Conservation (phyloP, 2,888 invertebrate genomes). For the Agriopis marginaria region DNA sequence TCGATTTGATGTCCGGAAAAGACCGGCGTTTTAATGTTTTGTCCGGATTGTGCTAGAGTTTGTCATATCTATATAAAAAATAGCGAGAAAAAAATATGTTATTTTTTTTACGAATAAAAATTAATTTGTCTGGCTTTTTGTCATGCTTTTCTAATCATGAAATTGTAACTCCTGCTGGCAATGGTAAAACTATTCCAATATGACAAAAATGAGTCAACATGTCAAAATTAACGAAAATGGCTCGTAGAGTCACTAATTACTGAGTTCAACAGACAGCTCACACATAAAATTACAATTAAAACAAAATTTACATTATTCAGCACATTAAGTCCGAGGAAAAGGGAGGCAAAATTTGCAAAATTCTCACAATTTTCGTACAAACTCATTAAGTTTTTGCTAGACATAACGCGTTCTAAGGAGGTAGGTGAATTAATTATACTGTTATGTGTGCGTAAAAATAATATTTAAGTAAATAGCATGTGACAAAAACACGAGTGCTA, state of each 20-base stretch:
- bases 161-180: too few relatives aligned
- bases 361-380: conserved; percentile 12
- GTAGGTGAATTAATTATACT: conserved; percentile 11
- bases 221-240: not conserved
- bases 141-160: too few relatives aligned
- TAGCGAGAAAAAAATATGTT: too few relatives aligned
- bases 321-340: conserved; percentile 14
- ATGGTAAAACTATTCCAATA: not conserved
- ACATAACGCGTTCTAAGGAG: conserved; percentile 1
- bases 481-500: conserved; percentile 57
- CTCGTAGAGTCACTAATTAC: conserved; percentile 4
- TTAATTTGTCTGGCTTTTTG: too few relatives aligned
- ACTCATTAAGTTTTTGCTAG: conserved; percentile 15
- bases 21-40: not conserved
- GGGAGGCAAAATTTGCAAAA: conserved; percentile 5
- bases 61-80: not conserved
- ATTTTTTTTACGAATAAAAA: too few relatives aligned
- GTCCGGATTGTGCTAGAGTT: not conserved
- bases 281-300: conserved; percentile 36
- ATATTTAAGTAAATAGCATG: conserved; percentile 54
- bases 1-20: not conserved
- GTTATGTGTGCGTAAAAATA: conserved; percentile 21
- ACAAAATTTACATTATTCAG: conserved; percentile 23
- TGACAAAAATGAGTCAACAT: not conserved
- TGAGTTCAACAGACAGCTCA: conserved; percentile 20